Conservation (phyloP, 2,888 invertebrate genomes). For the Temnothorax ravouxi region DNA sequence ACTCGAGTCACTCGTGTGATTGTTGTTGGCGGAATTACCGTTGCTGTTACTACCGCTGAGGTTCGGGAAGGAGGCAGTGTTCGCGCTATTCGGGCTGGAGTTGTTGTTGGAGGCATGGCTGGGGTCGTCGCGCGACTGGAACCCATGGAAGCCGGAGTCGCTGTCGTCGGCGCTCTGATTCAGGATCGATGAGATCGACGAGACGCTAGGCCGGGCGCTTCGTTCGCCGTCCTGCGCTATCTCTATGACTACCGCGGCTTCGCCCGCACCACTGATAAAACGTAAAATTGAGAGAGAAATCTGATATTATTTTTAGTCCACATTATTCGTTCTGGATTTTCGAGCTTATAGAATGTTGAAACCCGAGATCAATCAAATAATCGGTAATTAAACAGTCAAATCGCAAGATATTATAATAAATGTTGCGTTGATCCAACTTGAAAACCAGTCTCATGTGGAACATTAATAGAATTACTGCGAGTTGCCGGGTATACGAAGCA, state of each 20-base stretch:
- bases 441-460: not conserved
- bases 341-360: not conserved
- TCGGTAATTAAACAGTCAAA: not conserved
- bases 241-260: slow-evolving; percentile 77
- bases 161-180: slow-evolving; percentile 86
- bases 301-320: not conserved
- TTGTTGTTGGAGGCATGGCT: slow-evolving; percentile 84
- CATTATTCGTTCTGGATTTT: not conserved
- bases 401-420: not conserved
- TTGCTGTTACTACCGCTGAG: slow-evolving; percentile 78
- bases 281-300: not conserved
- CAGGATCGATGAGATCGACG: slow-evolving; percentile 84
- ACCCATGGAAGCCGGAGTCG: slow-evolving; percentile 86
- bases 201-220: slow-evolving; percentile 84
- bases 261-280: slow-evolving; percentile 72
- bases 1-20: slow-evolving; percentile 67
- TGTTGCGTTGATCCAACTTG: not conserved
- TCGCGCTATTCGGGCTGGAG: slow-evolving; percentile 83
- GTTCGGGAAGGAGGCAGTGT: slow-evolving; percentile 83
- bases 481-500: not conserved
- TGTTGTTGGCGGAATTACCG: slow-evolving; percentile 67
- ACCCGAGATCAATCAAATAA: not conserved
- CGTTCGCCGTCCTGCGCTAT: slow-evolving; percentile 80
- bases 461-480: slow-evolving; percentile 1
- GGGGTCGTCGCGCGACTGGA: slow-evolving; percentile 83